These are phyloP conservation scores for Spilosoma lubricipeda DNA, from an alignment of 2,888 invertebrate species.

Conservation along the genomic window DNA sequence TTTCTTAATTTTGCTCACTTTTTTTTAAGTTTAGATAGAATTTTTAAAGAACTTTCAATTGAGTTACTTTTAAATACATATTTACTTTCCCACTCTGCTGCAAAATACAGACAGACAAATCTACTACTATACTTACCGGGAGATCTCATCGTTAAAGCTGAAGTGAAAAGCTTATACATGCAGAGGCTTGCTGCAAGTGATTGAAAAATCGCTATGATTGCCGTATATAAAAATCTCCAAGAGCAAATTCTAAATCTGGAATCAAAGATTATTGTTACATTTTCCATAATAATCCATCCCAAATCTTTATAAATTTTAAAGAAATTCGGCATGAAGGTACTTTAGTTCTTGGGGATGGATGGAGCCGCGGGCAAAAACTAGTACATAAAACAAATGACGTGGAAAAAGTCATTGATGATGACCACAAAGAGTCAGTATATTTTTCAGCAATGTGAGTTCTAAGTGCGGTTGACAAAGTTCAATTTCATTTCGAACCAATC, in stretches of 20 bases:
- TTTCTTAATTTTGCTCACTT: no score
- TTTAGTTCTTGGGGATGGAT: no score
- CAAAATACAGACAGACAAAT: no score
- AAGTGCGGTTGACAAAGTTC: not conserved
- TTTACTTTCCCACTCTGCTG: conserved; percentile 28
- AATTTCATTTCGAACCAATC: not conserved
- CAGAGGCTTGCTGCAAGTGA: conserved; percentile 38
- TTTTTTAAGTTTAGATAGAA: no score
- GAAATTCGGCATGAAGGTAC: no score
- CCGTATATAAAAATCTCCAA: conserved; percentile 53
- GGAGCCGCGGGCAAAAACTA: no score
- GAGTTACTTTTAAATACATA: no score
- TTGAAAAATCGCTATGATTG: conserved; percentile 49
- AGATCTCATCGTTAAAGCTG: conserved; percentile 34
- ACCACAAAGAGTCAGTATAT: not conserved
- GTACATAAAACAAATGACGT: no score
- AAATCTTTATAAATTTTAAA: no score
- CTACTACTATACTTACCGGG: conserved; percentile 57
- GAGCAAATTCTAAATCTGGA: conserved; percentile 59
- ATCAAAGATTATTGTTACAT: conserved; percentile 7
- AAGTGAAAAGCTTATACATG: conserved; percentile 43
- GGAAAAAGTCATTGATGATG: no score
- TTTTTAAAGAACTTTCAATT: no score
- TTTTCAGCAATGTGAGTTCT: not conserved
- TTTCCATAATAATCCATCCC: not conserved